Percentiles rank a stretch among this genome's conserved stretches.
Evolutionary conservation across 2,113 vertebrate genomes (phyloP).

Genomic region (Spermophilus dauricus): DNA sequence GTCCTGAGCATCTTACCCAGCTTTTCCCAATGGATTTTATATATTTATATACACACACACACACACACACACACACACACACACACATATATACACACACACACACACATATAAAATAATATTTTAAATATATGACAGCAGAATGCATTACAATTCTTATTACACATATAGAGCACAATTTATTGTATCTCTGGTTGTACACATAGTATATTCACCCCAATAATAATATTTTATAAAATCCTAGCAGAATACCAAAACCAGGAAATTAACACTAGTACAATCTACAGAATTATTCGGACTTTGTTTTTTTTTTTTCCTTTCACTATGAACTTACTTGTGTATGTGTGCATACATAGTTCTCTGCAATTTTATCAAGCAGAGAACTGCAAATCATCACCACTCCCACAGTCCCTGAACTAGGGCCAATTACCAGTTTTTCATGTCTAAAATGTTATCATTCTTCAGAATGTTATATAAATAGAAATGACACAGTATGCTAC

Average conservation of each 20-base stretch:
- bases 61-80: too few species aligned
- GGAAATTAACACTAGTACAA: background rate
- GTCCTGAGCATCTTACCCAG: too few species aligned
- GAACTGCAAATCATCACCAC: background rate
- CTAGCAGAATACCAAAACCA: background rate
- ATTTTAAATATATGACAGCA: too few species aligned
- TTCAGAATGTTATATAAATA: background rate
- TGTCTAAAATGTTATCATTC: conserved; percentile 7
- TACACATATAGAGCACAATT: too few species aligned
- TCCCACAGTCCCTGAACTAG: background rate
- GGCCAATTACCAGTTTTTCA: background rate
- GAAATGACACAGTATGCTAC: background rate
- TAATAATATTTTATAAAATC: too few species aligned
- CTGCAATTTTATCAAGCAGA: background rate
- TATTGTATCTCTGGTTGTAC: too few species aligned
- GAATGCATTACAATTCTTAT: too few species aligned
- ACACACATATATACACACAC: too few species aligned
- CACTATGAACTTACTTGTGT: background rate
- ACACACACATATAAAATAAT: too few species aligned
- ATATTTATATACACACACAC: too few species aligned
- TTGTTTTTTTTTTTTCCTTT: background rate
- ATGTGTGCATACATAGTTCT: background rate
- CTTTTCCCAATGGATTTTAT: too few species aligned
- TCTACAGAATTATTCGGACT: background rate
- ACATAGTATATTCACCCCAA: too few species aligned